Percentiles rank a stretch among this genome's conserved stretches.
These are phyloP conservation scores for Tichodroma muraria DNA, from an alignment of 2,113 vertebrate species.

Conservation along the genomic window DNA sequence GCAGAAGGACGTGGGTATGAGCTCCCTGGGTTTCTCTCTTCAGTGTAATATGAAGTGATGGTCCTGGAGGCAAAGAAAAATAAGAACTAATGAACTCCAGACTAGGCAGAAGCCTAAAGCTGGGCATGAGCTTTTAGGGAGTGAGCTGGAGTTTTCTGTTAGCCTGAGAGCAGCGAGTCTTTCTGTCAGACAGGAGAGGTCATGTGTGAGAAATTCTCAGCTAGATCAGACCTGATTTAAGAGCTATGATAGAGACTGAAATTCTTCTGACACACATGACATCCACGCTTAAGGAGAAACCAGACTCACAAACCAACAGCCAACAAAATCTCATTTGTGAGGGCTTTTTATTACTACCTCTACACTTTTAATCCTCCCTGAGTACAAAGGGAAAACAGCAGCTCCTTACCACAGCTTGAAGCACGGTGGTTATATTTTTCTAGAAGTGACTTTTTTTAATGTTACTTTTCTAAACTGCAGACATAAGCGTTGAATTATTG, in stretches of 20 bases:
- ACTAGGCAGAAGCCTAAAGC: background rate
- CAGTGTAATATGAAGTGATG: conserved; percentile 22
- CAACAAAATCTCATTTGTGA: background rate
- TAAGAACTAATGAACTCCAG: conserved; percentile 12
- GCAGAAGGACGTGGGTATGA: background rate
- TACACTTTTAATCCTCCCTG: background rate
- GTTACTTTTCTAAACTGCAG: background rate
- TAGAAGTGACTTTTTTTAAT: background rate
- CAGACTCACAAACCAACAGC: background rate
- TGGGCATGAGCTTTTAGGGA: background rate
- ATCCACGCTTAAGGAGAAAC: background rate
- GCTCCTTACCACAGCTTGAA: background rate
- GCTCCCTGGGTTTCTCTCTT: background rate
- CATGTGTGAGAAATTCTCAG: conserved; percentile 28
- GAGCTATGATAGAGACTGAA: background rate
- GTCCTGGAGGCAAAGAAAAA: background rate
- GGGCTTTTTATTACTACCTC: background rate
- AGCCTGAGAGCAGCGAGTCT: background rate
- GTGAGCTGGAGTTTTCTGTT: background rate
- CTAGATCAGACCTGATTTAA: background rate
- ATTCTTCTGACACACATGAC: background rate
- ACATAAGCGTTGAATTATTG: background rate
- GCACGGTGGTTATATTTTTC: background rate
- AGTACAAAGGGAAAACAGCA: background rate
- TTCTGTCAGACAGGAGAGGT: conserved; percentile 4